Conservation (phyloP, 1,140 invertebrate species). For the Vollenhovia emeryi region DNA sequence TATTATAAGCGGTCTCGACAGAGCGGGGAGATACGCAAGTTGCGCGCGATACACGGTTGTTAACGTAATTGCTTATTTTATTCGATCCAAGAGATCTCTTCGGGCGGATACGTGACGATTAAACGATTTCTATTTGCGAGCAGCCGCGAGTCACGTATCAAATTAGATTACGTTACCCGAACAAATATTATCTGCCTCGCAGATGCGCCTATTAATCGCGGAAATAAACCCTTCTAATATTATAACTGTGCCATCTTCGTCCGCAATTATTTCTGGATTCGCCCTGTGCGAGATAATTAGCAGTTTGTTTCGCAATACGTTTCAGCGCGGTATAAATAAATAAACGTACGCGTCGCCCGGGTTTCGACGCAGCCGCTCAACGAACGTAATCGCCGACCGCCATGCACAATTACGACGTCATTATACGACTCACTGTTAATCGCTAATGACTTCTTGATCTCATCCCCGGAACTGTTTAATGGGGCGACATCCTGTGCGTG, state of each 20-base stretch:
- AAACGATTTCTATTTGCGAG: background rate
- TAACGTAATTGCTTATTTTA: background rate
- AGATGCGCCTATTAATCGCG: background rate
- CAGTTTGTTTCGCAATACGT: background rate
- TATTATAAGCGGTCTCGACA: constrained; percentile 24
- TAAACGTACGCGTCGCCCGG: background rate
- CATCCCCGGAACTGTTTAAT: constrained; percentile 61
- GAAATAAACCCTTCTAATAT: background rate
- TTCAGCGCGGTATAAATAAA: constrained; percentile 28
- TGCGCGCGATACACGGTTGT: background rate
- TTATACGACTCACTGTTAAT: constrained; percentile 64
- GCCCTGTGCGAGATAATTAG: constrained; percentile 30
- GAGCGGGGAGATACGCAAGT: background rate
- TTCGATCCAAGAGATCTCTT: background rate
- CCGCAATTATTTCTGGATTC: background rate
- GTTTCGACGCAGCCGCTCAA: constrained; percentile 28
- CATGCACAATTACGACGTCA: constrained; percentile 61
- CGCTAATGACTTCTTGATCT: constrained; percentile 67
- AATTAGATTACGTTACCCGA: background rate
- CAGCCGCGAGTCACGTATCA: background rate
- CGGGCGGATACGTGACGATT: background rate
- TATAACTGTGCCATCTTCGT: background rate
- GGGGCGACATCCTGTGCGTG: constrained; percentile 72
- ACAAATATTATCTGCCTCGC: background rate
- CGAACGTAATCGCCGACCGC: constrained; percentile 30